Percentiles rank a stretch among this genome's conserved stretches.
Conservation (phyloP, 2,888 invertebrate genomes). For the Autographa pulchrina region DNA sequence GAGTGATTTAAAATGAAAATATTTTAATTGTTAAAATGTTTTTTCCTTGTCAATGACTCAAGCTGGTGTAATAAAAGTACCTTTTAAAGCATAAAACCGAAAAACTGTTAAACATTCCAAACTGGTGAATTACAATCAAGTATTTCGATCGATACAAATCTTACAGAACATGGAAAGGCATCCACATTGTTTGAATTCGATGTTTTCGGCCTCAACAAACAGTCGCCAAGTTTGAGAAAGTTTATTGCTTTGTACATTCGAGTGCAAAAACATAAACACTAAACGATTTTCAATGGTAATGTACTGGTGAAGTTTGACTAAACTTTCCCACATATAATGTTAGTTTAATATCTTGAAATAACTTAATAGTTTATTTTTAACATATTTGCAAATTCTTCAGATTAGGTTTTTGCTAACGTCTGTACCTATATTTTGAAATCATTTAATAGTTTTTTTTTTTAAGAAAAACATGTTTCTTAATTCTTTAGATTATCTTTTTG, state of each 20-base stretch:
- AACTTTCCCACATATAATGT: background rate
- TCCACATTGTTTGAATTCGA: background rate
- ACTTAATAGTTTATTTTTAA: too few relatives aligned
- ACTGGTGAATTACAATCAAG: background rate
- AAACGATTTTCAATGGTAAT: constrained; percentile 3
- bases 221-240: background rate
- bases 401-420: background rate
- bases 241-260: constrained; percentile 4
- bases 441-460: too few relatives aligned
- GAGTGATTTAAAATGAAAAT: background rate
- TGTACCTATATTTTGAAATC: background rate
- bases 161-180: background rate
- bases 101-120: background rate
- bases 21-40: background rate
- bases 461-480: too few relatives aligned
- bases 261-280: background rate
- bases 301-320: too few relatives aligned
- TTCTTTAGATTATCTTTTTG: background rate
- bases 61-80: background rate
- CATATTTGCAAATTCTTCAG: too few relatives aligned
- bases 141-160: constrained; percentile 1
- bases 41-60: background rate
- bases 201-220: background rate
- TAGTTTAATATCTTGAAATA: background rate
- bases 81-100: background rate